A percentile compares a stretch with the other conserved stretches of the same genome.
Evolutionary conservation across 2,113 vertebrate genomes (phyloP).

Genomic region (Mola mola): DNA sequence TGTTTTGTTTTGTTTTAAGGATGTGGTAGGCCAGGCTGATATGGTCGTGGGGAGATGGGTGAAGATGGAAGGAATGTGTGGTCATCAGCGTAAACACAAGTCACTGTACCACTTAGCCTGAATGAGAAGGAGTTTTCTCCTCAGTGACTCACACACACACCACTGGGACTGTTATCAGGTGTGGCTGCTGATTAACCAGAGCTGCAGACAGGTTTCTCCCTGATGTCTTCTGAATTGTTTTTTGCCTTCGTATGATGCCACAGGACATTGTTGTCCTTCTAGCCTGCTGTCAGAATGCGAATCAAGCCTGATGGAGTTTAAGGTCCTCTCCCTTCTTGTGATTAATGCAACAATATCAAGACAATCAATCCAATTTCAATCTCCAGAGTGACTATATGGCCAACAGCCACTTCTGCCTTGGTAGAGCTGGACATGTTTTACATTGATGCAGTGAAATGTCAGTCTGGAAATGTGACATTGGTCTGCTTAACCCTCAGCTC

Average conservation of each 20-base stretch:
- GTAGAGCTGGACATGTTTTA: neutral
- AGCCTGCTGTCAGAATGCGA: neutral
- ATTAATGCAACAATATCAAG: neutral
- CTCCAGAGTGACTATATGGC: neutral
- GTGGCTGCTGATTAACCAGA: constrained; percentile 18
- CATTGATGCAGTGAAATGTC: neutral
- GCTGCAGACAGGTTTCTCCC: constrained; percentile 8
- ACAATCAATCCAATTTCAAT: neutral
- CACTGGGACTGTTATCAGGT: no score
- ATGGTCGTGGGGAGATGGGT: no score
- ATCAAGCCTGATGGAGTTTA: neutral
- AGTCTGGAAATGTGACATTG: constrained; percentile 52
- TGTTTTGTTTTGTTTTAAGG: no score
- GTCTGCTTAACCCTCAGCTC: constrained; percentile 56
- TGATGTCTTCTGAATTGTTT: neutral
- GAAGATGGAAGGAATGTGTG: neutral
- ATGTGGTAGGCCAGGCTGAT: no score
- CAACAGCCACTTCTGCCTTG: neutral
- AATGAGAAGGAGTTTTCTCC: no score
- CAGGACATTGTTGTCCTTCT: neutral
- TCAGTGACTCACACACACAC: no score
- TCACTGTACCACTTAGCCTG: no score
- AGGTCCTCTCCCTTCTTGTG: neutral
- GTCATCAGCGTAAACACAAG: neutral
- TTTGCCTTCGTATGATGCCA: neutral